Conservation (phyloP, 1,140 invertebrate species). For the Saccostrea glomerata region DNA sequence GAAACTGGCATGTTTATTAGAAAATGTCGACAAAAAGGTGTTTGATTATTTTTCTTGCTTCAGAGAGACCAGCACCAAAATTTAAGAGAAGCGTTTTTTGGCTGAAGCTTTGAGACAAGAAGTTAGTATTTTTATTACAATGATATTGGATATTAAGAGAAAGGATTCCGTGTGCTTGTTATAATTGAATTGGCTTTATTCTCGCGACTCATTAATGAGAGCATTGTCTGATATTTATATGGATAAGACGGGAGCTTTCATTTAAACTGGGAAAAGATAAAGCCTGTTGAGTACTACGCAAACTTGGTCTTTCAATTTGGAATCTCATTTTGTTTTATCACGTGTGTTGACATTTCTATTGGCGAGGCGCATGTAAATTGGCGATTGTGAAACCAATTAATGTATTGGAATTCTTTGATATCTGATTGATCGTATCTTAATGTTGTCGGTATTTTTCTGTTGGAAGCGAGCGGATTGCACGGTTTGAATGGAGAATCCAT, state of each 20-base stretch:
- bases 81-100: neutral
- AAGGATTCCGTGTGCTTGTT: neutral
- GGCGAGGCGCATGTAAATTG: constrained; percentile 26
- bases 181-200: constrained; percentile 21
- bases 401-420: constrained; percentile 38
- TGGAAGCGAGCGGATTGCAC: constrained; percentile 6
- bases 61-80: neutral
- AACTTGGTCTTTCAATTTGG: constrained; percentile 21
- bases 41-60: neutral
- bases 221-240: neutral
- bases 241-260: neutral
- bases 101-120: neutral
- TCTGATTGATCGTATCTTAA: constrained; percentile 38
- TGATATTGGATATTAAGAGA: neutral
- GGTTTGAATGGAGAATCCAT: constrained; percentile 23
- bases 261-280: constrained; percentile 17
- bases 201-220: constrained; percentile 27
- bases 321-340: constrained; percentile 37
- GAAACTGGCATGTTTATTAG: neutral
- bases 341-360: constrained; percentile 33
- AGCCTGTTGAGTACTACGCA: neutral
- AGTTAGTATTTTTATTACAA: neutral
- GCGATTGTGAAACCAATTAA: constrained; percentile 36
- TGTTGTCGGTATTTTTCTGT: constrained; percentile 31
- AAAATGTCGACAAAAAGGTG: neutral